These are phyloP conservation scores for Lithodes maja DNA, from an alignment of 2,888 invertebrate genomes.

Conservation along the genomic window DNA sequence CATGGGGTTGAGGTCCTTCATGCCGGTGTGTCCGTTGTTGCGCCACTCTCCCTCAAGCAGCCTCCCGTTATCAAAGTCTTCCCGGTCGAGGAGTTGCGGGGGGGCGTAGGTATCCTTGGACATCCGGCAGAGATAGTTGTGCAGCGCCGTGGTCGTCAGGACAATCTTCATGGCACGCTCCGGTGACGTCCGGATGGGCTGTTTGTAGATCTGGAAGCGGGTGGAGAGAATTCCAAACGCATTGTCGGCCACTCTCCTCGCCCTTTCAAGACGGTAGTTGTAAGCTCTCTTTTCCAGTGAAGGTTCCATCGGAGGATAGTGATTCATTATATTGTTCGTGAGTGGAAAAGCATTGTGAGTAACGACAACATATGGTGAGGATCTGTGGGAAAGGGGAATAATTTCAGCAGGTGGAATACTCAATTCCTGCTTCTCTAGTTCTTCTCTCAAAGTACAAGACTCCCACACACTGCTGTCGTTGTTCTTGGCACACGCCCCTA, in stretches of 20 bases:
- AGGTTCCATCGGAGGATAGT: background rate
- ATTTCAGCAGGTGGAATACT: background rate
- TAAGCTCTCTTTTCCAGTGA: slow-evolving; percentile 1
- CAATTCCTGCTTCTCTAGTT: background rate
- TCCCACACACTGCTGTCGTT: slow-evolving; percentile 4
- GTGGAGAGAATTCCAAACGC: background rate
- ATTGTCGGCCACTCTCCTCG: too few relatives aligned
- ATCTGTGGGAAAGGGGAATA: too few relatives aligned
- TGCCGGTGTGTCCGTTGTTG: too few relatives aligned
- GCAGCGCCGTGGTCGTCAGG: slow-evolving; percentile 17
- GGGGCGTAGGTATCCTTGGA: slow-evolving; percentile 20
- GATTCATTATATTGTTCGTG: slow-evolving; percentile 22
- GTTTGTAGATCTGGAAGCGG: slow-evolving; percentile 6
- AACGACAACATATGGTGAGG: background rate
- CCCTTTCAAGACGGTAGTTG: background rate
- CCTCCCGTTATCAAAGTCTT: too few relatives aligned
- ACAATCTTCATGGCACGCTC: slow-evolving; percentile 24
- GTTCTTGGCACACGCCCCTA: background rate
- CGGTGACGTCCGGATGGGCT: slow-evolving; percentile 13
- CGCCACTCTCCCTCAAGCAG: too few relatives aligned
- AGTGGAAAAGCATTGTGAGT: slow-evolving; percentile 22
- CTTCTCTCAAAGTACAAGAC: background rate
- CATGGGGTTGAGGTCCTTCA: too few relatives aligned
- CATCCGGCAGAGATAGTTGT: slow-evolving; percentile 18
- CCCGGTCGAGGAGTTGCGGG: too few relatives aligned